Percentiles rank a stretch among this genome's conserved stretches.
phyloP scores from a whole-genome alignment of 2,797 vertebrate species.

The Pteropus rufus region DNA sequence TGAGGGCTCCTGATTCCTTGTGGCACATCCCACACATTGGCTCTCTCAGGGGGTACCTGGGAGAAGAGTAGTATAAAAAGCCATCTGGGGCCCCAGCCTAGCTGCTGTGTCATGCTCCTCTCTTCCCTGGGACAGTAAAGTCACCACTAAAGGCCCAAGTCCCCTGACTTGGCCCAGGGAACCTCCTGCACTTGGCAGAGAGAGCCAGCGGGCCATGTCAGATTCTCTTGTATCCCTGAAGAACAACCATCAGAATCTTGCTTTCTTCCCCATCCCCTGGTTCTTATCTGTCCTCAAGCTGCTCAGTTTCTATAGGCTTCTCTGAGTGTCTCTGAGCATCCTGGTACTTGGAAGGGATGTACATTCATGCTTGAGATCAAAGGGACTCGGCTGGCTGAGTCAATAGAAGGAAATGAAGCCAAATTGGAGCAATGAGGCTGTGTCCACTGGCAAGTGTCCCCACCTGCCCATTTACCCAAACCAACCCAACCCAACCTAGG shows the following conservation, averaged over 20 bases:
- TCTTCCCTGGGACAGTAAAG: not conserved
- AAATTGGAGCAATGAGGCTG: slow-evolving; percentile 33
- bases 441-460: not conserved
- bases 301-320: not conserved
- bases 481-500: not conserved
- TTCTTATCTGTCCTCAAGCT: not conserved
- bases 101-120: not conserved
- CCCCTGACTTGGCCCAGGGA: not conserved
- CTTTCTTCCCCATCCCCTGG: not conserved
- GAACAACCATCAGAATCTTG: not conserved
- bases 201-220: not conserved
- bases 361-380: not conserved
- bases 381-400: not conserved
- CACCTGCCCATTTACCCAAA: not conserved
- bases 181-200: not conserved
- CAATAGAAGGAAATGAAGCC: slow-evolving; percentile 8
- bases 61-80: not conserved
- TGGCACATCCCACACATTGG: rapidly evolving
- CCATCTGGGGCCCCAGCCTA: not conserved
- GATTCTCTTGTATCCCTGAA: not conserved
- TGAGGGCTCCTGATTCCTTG: not conserved
- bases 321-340: not conserved
- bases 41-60: not conserved
- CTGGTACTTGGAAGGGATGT: not conserved
- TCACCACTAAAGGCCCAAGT: not conserved